Conservation (phyloP, 2,888 invertebrate genomes). For the Melanchra persicariae region DNA sequence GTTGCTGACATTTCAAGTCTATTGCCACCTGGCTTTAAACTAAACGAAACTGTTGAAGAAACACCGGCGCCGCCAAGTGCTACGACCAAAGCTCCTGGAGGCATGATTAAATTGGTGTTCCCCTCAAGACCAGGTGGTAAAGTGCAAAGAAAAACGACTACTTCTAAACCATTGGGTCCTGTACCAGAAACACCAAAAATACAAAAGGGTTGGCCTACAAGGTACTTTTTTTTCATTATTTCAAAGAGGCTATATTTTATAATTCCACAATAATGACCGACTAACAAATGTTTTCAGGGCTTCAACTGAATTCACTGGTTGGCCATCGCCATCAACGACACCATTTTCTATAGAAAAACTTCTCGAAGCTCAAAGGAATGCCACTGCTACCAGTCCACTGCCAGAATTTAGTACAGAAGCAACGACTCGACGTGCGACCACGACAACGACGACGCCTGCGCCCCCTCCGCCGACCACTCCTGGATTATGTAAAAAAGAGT, state of each 20-base stretch:
- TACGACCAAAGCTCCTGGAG: conserved; percentile 86
- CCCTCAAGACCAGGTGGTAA: conserved; percentile 94
- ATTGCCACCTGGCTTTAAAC: conserved; percentile 92
- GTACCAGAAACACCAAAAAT: conserved; percentile 92
- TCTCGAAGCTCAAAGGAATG: conserved; percentile 92
- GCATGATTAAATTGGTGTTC: conserved; percentile 93
- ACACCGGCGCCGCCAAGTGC: conserved; percentile 65
- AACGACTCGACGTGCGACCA: conserved; percentile 89
- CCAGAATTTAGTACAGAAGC: conserved; percentile 85
- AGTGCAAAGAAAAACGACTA: conserved; percentile 90
- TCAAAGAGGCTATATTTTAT: not conserved
- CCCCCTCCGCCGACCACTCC: conserved; percentile 95
- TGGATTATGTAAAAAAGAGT: conserved; percentile 94
- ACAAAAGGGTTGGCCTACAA: conserved; percentile 96
- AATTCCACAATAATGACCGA: not conserved
- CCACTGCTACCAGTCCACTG: conserved; percentile 91
- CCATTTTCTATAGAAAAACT: conserved; percentile 96
- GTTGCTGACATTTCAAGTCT: conserved; percentile 91
- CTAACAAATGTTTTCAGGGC: conserved; percentile 88
- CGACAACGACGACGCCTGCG: conserved; percentile 92
- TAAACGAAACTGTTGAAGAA: conserved; percentile 75
- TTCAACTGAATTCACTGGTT: conserved; percentile 97
- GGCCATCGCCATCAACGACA: conserved; percentile 97
- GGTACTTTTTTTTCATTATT: conserved; percentile 83
- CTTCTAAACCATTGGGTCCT: conserved; percentile 90